Evolutionary conservation across 2,797 vertebrate species (phyloP).

Genomic region (Halcyon chelicuti): DNA sequence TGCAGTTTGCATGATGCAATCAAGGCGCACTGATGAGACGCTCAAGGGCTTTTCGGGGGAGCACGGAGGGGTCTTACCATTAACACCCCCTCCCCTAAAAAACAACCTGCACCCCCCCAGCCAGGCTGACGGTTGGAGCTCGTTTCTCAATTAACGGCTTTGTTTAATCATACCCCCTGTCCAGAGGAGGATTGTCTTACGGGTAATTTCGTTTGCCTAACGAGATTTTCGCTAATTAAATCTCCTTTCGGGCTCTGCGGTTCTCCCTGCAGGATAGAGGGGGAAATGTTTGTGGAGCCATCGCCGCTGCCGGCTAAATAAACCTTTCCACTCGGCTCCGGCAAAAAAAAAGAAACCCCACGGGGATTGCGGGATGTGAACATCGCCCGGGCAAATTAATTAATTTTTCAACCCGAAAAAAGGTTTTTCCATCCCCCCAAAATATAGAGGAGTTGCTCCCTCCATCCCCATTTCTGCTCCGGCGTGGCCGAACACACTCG

Average conservation of each 20-base stretch:
- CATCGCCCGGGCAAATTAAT: slow-evolving; percentile 52
- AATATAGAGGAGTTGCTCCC: neutral
- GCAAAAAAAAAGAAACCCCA: neutral
- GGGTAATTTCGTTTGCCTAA: slow-evolving; percentile 98
- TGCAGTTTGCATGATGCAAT: slow-evolving; percentile 82
- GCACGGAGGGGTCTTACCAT: neutral
- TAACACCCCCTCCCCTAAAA: neutral
- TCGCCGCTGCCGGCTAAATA: slow-evolving; percentile 82
- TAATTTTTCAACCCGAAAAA: slow-evolving; percentile 24
- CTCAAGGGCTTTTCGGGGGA: slow-evolving; percentile 41
- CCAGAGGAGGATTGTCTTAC: slow-evolving; percentile 96
- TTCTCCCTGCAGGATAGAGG: slow-evolving; percentile 84
- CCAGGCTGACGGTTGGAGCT: slow-evolving; percentile 67
- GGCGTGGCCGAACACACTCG: accelerated
- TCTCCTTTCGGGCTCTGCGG: slow-evolving; percentile 91
- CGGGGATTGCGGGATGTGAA: slow-evolving; percentile 6
- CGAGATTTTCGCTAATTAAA: slow-evolving; percentile 99
- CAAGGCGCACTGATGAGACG: slow-evolving; percentile 76
- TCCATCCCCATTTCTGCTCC: too few species aligned
- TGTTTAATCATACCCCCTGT: slow-evolving; percentile 89
- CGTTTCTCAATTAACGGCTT: slow-evolving; percentile 82
- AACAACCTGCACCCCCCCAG: neutral
- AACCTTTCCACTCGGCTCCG: slow-evolving; percentile 82
- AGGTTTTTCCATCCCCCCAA: neutral
- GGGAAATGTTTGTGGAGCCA: slow-evolving; percentile 83